Base-by-base conservation (phyloP, 53 echinoderm and acorn worm species). In the Echinometra lucunter region DNA sequence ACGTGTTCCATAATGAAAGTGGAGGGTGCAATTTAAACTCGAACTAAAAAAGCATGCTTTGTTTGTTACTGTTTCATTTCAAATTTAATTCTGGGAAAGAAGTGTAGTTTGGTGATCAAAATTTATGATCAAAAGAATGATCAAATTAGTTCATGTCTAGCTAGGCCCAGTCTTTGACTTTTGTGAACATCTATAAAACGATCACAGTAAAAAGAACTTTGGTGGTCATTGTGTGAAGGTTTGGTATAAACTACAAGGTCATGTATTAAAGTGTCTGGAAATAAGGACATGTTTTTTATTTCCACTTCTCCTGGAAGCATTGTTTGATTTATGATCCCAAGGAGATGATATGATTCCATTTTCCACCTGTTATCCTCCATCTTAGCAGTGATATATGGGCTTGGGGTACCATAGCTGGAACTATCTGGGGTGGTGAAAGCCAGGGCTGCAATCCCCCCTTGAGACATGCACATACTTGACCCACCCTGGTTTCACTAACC, bases 221-320 rank as follows among this genome's bases (percentile, higher is more conserved):
- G 78, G 78, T 78, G 78, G 78, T 42, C 42, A 42, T 40, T 4
- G 78, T 38, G 78, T 38, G 78, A 78, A 78, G 38, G 42, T 6
- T 8, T 40, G 38, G 35, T 4, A 37, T 74, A 37, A 74, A 74
- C 27, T 74, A 74, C 74, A 74, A 74, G 74, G 74, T 11, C 74
- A 37, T 34, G 4, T 74, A 35, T 10, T 25, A 66, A 35, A 81
- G 6, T 81, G 44, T 40, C 35, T 45, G 49, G 85, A 85, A 85
- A 85, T 85, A 81, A 42, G 85, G 85, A 85, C 85, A 85, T 85
- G 85, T 85, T 85, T 85, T 85, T 49, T 49, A 85, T 85, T 85
- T 81, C 81, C 23, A 9, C 85, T 13, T n/a, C 78, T 78, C 78
- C 42, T 42, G 78, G 72, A 74, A 78, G 78, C 78, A 85, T 85